Conservation (phyloP, 1,140 invertebrate genomes). For the Aphaenogaster floridana region DNA sequence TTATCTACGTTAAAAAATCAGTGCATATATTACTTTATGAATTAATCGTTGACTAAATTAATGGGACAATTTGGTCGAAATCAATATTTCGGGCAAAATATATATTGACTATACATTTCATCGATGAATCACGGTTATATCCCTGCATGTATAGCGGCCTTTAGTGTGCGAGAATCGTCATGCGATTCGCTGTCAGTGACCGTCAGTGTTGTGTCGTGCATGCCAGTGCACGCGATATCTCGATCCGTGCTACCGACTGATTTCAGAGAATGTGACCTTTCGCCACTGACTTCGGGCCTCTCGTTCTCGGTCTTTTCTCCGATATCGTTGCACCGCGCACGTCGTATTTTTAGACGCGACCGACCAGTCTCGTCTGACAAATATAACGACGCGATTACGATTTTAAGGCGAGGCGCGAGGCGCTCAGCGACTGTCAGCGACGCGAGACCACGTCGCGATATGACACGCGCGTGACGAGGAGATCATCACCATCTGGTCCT, state of each 20-base stretch:
- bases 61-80: background rate
- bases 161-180: background rate
- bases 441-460: background rate
- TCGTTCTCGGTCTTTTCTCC: background rate
- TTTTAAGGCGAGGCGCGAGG: slow-evolving; percentile 10
- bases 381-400: background rate
- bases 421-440: no score
- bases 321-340: background rate
- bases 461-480: slow-evolving; percentile 14
- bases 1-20: no score
- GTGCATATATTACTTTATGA: no score
- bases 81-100: background rate
- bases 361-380: background rate
- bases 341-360: slow-evolving; percentile 33
- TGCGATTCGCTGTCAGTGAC: background rate
- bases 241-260: background rate
- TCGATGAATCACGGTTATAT: background rate
- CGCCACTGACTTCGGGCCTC: background rate
- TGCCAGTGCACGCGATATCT: background rate
- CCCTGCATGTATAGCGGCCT: background rate
- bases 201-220: background rate
- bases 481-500: no score
- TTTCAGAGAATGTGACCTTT: slow-evolving; percentile 25
- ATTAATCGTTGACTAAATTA: no score
- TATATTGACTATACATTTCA: background rate